A percentile compares a stretch with the other conserved stretches of the same genome.
These are phyloP conservation scores for Polymixis lichenea DNA, from an alignment of 2,888 invertebrate genomes.

Conservation along the genomic window DNA sequence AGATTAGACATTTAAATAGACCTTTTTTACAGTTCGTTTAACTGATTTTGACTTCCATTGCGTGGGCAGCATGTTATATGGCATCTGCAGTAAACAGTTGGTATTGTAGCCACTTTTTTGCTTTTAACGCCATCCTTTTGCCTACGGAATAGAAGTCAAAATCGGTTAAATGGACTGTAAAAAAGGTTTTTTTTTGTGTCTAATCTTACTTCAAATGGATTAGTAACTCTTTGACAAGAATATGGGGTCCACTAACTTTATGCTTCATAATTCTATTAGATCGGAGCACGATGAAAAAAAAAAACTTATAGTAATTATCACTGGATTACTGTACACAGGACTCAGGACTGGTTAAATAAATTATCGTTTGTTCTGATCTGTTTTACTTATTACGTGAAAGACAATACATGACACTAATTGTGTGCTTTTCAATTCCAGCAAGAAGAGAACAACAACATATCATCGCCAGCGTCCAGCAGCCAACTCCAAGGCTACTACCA, in stretches of 20 bases:
- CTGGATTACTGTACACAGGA: background rate
- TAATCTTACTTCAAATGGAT: no score
- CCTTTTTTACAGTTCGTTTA: no score
- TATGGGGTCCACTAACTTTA: background rate
- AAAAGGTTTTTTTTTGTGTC: no score
- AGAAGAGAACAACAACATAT: slow-evolving; percentile 89
- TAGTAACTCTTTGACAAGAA: background rate
- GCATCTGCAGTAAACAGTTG: no score
- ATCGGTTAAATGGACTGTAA: no score
- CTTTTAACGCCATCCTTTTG: no score
- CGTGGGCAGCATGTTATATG: no score
- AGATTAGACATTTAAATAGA: no score
- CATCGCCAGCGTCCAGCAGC: slow-evolving; percentile 85
- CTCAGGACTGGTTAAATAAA: background rate
- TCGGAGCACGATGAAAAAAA: background rate
- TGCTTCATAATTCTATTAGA: background rate
- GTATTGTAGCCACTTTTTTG: no score
- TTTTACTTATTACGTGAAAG: background rate
- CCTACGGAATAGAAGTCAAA: no score
- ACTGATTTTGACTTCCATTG: no score
- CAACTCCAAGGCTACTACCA: slow-evolving; percentile 87
- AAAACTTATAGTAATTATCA: background rate
- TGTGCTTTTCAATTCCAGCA: slow-evolving; percentile 83
- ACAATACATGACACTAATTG: background rate
- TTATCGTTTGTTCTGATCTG: background rate